Evolutionary conservation across 2,888 invertebrate species (phyloP), one percentile per base, ranked within the genome.

Genomic region (Lepidochrysops patricia): DNA sequence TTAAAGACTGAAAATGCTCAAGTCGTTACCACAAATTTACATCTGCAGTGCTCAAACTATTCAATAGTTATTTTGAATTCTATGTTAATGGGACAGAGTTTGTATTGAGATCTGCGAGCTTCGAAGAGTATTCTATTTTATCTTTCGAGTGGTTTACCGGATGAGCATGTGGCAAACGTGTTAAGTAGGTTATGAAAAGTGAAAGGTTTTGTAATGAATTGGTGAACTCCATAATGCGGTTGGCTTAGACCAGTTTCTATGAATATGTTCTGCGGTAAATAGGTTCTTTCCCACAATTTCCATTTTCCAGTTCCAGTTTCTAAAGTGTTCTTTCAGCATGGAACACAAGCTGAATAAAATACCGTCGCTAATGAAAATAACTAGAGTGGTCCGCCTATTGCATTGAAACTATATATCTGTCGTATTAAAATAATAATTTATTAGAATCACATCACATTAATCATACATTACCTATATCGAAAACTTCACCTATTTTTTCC

Each of bases 121-220:
- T 0, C 25, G 9, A 50, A 57, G n/a, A 37, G 35, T 64, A 56
- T 27, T 32, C 37, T 61, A 57, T 64, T 61, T 34, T 61, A 35
- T 63, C 61, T 68, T 66, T 67, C 65, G 65, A 68, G 67, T 68
- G 65, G 69, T 64, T 65, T 67, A 64, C 64, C 60, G 58, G 61
- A 63, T 60, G 63, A 63, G 58, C 63, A 65, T 65, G 66, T 64
- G 62, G 65, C 61, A 61, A 63, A 64, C 59, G 62, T 63, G 63
- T 60, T 64, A 71, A 71, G 70, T 70, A 63, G 69, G 70, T 67
- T 72, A 70, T 68, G 68, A 72, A 74, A 72, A 74, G 73, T 71
- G 71, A 74, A 74, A 74, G 71, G 71, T 75, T 71, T 64, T 66
- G 69, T 67, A 68, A 68, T 63, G 60, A 58, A 63, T 64, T 64